Conservation (phyloP, 2,113 vertebrate species). For the Nasalis larvatus region DNA sequence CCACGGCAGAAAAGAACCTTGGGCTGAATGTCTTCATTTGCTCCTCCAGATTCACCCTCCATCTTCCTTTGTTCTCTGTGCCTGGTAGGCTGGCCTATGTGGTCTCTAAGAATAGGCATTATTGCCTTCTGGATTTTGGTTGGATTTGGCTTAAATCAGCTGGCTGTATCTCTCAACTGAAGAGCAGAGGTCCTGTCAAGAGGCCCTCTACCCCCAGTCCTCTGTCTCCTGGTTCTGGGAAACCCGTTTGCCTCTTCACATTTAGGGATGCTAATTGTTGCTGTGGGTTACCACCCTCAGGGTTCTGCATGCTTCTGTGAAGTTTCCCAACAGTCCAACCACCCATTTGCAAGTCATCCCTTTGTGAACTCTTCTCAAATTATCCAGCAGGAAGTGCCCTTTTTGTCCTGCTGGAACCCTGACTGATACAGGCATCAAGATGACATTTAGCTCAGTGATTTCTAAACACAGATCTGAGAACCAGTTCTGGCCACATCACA, state of each 20-base stretch:
- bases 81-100: not conserved
- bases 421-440: not conserved
- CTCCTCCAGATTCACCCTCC: not conserved
- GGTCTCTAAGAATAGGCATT: not conserved
- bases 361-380: not conserved
- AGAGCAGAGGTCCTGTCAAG: not conserved
- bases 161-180: not conserved
- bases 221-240: not conserved
- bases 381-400: not conserved
- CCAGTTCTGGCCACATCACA: not conserved
- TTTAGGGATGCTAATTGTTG: not conserved
- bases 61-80: not conserved
- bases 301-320: not conserved
- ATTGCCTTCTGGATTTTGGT: not conserved
- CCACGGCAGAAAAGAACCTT: not conserved
- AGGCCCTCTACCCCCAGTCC: not conserved
- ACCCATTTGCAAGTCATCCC: not conserved
- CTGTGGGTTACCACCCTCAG: accelerated
- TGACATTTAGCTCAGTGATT: not conserved
- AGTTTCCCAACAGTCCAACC: not conserved
- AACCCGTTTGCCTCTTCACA: not conserved
- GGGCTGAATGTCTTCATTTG: not conserved
- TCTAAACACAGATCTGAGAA: not conserved
- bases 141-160: not conserved
- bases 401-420: not conserved